A percentile compares a stretch with the other conserved stretches of the same genome.
These are phyloP conservation scores for Pipa parva DNA, from an alignment of 2,113 vertebrate genomes.

Conservation along the genomic window DNA sequence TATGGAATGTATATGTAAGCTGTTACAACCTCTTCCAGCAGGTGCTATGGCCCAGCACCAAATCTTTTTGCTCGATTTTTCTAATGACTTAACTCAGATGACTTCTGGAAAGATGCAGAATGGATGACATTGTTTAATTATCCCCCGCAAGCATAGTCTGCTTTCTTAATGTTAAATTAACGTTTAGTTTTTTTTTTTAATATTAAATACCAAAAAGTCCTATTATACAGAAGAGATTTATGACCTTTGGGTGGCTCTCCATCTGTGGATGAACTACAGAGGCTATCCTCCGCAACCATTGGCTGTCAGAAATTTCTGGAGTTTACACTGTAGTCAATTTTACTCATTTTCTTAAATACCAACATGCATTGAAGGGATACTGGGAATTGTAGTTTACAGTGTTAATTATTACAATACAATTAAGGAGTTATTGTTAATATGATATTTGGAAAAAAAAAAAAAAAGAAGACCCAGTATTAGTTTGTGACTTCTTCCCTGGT, in stretches of 20 bases:
- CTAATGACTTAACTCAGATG: conserved; percentile 24
- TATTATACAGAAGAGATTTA: neutral
- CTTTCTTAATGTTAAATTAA: conserved; percentile 13
- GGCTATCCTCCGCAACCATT: too few species aligned
- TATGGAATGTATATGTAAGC: conserved; percentile 36
- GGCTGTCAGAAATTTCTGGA: too few species aligned
- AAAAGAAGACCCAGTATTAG: too few species aligned
- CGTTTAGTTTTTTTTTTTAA: conserved; percentile 31
- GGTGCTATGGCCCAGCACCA: conserved; percentile 35
- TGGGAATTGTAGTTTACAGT: too few species aligned
- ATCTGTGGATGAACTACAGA: neutral
- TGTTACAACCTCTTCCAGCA: conserved; percentile 37
- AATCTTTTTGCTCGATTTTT: conserved; percentile 9
- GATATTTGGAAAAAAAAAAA: too few species aligned
- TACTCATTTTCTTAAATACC: too few species aligned
- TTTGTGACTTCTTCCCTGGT: neutral
- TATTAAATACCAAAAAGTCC: conserved; percentile 23
- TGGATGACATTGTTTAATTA: conserved; percentile 26
- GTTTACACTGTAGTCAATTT: too few species aligned
- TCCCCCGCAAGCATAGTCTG: conserved; percentile 10
- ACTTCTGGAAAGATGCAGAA: conserved; percentile 22
- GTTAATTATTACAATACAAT: too few species aligned
- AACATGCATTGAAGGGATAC: too few species aligned
- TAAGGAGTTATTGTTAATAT: too few species aligned
- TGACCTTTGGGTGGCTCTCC: neutral